phyloP scores from a whole-genome alignment of 2,797 vertebrate genomes.

The Karalla daura region DNA sequence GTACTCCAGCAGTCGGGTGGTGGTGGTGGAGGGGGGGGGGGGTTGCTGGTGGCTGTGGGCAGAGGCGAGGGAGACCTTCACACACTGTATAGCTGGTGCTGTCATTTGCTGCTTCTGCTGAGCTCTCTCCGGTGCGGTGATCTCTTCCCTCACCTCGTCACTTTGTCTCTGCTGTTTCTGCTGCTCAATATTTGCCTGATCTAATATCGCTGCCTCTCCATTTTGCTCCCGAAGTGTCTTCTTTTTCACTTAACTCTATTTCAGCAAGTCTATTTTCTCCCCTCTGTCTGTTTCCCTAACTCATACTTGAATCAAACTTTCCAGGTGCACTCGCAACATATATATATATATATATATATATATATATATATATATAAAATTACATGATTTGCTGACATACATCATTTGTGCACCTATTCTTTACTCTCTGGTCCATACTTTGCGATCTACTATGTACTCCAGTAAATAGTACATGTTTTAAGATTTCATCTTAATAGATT shows the following conservation, averaged over 20 bases:
- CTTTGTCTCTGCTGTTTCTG: conserved; percentile 48
- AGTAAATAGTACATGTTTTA: too few relatives aligned
- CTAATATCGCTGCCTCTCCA: conserved; percentile 27
- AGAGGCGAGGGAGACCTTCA: not conserved
- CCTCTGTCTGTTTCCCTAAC: conserved; percentile 26
- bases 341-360: too few relatives aligned
- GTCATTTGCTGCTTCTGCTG: conserved; percentile 13
- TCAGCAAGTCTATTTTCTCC: conserved; percentile 36
- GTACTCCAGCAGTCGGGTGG: too few relatives aligned
- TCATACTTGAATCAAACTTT: not conserved
- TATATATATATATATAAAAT: too few relatives aligned
- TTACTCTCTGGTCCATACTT: too few relatives aligned
- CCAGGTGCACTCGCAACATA: not conserved
- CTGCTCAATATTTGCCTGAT: conserved; percentile 52
- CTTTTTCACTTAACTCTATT: conserved; percentile 46
- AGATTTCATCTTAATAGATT: too few relatives aligned
- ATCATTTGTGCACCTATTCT: too few relatives aligned
- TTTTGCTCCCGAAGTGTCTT: conserved; percentile 19
- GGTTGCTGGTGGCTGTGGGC: not conserved
- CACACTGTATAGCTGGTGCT: not conserved
- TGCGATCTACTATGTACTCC: too few relatives aligned
- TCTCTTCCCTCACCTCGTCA: conserved; percentile 25
- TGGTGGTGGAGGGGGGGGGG: too few relatives aligned
- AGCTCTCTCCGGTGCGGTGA: conserved; percentile 29
- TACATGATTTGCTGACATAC: too few relatives aligned